phyloP scores from a whole-genome alignment of 2,888 invertebrate species.

The Phyllotreta cruciferae region DNA sequence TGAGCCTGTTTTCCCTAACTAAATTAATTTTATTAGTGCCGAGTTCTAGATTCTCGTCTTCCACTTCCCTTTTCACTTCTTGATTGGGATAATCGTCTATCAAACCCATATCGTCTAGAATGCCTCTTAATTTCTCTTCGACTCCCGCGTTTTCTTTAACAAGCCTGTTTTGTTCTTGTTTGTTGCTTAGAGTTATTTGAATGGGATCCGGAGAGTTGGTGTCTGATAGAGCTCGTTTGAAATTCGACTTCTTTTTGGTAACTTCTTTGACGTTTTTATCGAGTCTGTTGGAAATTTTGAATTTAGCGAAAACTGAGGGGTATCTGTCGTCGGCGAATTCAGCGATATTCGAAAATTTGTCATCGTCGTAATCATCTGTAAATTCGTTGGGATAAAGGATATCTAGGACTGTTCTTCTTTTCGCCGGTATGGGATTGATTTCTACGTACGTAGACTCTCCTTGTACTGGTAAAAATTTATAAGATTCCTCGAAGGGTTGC shows the following conservation, averaged over 20 bases:
- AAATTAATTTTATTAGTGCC: conserved; percentile 45
- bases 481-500: conserved; percentile 48
- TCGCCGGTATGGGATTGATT: conserved; percentile 38
- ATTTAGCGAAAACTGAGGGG: conserved; percentile 50
- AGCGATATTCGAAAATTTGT: conserved; percentile 12
- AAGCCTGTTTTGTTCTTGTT: not conserved
- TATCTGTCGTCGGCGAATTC: conserved; percentile 43
- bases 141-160: conserved; percentile 30
- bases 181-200: not conserved
- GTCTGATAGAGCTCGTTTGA: conserved; percentile 1
- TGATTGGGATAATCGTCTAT: conserved; percentile 45
- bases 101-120: conserved; percentile 50
- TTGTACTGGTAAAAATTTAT: conserved; percentile 45
- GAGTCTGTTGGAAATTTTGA: conserved; percentile 48
- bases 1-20: conserved; percentile 36
- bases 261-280: conserved; percentile 36
- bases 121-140: conserved; percentile 45
- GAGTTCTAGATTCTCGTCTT: conserved; percentile 46
- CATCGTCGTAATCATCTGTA: conserved; percentile 23
- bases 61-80: conserved; percentile 42
- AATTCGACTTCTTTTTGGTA: conserved; percentile 31
- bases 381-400: conserved; percentile 34
- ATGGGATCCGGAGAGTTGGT: conserved; percentile 9
- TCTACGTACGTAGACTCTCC: conserved; percentile 46
- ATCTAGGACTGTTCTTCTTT: conserved; percentile 33